A percentile compares a stretch with the other conserved stretches of the same genome.
phyloP scores from a whole-genome alignment of 2,888 invertebrate genomes.

The Cheilosia urbana region DNA sequence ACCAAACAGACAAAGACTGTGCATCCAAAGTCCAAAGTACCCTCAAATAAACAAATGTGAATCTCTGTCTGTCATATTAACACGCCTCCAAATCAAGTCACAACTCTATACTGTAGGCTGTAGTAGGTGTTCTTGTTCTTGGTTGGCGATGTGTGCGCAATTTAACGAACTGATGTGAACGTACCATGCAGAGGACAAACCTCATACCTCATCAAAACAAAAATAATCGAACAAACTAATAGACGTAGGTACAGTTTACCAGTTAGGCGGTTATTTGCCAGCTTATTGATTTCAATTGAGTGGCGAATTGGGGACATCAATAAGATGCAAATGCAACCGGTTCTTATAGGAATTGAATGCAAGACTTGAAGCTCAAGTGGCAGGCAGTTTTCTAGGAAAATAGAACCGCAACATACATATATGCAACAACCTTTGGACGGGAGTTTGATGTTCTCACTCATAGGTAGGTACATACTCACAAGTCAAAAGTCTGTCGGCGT shows the following conservation, averaged over 20 bases:
- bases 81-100: not conserved
- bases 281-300: conserved; percentile 30
- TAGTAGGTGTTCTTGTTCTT: no score
- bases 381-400: not conserved
- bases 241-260: conserved; percentile 4
- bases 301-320: not conserved
- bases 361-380: not conserved
- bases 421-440: not conserved
- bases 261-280: not conserved
- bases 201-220: not conserved
- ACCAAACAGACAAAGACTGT: not conserved
- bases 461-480: no score
- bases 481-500: no score
- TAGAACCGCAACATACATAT: no score
- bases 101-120: no score
- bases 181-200: not conserved
- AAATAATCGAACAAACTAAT: not conserved
- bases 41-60: not conserved
- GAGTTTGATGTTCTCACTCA: not conserved
- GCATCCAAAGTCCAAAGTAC: conserved; percentile 1
- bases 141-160: not conserved
- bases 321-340: not conserved
- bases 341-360: not conserved
- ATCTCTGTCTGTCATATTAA: not conserved
- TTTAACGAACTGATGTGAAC: conserved; percentile 21